Percentiles rank a stretch among this genome's conserved stretches.
Evolutionary conservation across 2,113 vertebrate species (phyloP).

Genomic region (Struthio camelus): DNA sequence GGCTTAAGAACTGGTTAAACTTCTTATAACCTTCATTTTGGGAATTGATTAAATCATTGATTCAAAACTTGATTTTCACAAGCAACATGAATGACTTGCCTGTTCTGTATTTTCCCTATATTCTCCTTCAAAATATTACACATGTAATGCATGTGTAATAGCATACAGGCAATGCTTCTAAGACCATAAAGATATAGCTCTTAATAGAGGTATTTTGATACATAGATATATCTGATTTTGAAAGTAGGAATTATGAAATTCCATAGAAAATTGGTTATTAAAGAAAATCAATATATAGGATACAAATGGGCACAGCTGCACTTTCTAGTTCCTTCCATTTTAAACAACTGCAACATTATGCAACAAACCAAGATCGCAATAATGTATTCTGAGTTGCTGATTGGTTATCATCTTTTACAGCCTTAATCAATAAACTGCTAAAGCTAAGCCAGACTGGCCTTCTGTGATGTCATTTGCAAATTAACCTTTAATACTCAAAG

Average conservation of each 20-base stretch:
- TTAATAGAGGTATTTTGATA: not conserved
- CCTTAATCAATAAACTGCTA: conserved; percentile 6
- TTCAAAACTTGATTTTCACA: not conserved
- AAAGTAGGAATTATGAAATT: not conserved
- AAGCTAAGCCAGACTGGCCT: not conserved
- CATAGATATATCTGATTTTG: not conserved
- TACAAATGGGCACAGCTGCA: not conserved
- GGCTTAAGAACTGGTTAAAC: not conserved
- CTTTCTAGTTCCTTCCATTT: not conserved
- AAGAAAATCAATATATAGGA: not conserved
- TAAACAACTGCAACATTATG: not conserved
- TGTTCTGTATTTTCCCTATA: not conserved
- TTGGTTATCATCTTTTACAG: not conserved
- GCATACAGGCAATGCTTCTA: not conserved
- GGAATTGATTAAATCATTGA: not conserved
- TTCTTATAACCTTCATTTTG: not conserved
- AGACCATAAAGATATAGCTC: not conserved
- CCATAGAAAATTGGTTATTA: not conserved
- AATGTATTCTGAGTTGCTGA: not conserved
- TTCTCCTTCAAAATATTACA: not conserved
- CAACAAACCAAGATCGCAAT: not conserved
- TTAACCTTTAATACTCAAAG: conserved; percentile 4
- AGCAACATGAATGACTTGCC: not conserved
- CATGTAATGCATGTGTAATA: too few species aligned
- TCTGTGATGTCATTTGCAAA: not conserved